Percentiles rank a stretch among this genome's conserved stretches.
phyloP scores from a whole-genome alignment of 2,797 vertebrate species.

The Sebastolobus alascanus region DNA sequence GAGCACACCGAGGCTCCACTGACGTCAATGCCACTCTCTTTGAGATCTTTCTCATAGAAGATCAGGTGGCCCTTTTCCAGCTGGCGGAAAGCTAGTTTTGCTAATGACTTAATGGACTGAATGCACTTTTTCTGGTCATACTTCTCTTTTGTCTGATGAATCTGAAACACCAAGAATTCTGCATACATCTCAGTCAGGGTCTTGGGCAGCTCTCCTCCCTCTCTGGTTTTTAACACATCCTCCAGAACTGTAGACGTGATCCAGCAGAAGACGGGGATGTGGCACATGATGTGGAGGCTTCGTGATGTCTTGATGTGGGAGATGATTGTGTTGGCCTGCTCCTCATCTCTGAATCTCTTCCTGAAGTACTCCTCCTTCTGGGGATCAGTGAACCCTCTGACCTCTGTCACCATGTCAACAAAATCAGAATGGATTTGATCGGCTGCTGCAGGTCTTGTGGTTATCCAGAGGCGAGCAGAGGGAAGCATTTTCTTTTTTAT shows the following conservation, averaged over 20 bases:
- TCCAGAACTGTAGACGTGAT: conserved; percentile 43
- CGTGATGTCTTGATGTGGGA: conserved; percentile 28
- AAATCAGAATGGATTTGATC: conserved; percentile 23
- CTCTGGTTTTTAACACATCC: conserved; percentile 5
- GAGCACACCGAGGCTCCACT: conserved; percentile 17
- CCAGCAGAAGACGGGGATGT: conserved; percentile 60
- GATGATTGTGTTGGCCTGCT: conserved; percentile 14
- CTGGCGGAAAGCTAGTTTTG: conserved; percentile 44
- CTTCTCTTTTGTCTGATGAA: conserved; percentile 17
- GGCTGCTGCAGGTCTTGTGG: conserved; percentile 27
- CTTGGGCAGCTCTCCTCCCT: conserved; percentile 41
- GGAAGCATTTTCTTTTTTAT: conserved; percentile 16
- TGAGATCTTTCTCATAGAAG: conserved; percentile 33
- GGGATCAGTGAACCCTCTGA: conserved; percentile 37
- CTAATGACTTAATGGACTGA: conserved; percentile 23
- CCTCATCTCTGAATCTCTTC: conserved; percentile 15
- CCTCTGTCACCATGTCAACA: conserved; percentile 1
- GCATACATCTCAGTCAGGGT: conserved; percentile 50
- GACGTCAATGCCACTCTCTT: not conserved
- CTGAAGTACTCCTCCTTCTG: conserved; percentile 32
- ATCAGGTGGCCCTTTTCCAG: conserved; percentile 26
- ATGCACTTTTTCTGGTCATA: conserved; percentile 3
- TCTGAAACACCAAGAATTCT: conserved; percentile 37
- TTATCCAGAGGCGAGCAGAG: conserved; percentile 27
- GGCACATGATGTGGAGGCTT: conserved; percentile 54